phyloP scores from a whole-genome alignment of 2,113 vertebrate genomes.

The Labeo catla region DNA sequence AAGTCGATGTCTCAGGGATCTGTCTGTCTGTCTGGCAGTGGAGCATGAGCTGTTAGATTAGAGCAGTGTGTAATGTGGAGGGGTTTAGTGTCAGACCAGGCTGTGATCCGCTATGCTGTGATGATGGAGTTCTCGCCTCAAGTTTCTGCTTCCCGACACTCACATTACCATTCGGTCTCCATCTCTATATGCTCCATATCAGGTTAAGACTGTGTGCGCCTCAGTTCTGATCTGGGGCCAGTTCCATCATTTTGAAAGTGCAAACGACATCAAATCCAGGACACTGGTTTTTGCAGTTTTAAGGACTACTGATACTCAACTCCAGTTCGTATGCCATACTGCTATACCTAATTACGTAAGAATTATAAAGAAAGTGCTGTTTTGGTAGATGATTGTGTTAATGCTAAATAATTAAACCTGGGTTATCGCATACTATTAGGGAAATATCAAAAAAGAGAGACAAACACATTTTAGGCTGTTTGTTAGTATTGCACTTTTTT shows the following conservation, averaged over 20 bases:
- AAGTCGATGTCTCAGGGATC: slow-evolving; percentile 44
- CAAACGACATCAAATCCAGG: background rate
- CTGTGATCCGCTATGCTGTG: slow-evolving; percentile 69
- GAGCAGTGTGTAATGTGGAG: slow-evolving; percentile 62
- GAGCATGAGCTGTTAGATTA: slow-evolving; percentile 63
- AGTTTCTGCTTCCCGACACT: slow-evolving; percentile 65
- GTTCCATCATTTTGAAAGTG: slow-evolving; percentile 10
- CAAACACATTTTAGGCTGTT: background rate
- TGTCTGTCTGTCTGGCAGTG: slow-evolving; percentile 19
- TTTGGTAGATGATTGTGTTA: background rate
- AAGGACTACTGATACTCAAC: background rate
- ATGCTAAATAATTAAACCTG: background rate
- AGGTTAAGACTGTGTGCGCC: background rate
- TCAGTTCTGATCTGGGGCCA: slow-evolving; percentile 16
- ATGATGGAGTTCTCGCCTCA: slow-evolving; percentile 66
- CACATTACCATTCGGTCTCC: slow-evolving; percentile 68
- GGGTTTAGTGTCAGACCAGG: slow-evolving; percentile 69
- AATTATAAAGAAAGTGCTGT: background rate
- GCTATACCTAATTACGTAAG: background rate
- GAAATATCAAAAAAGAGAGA: background rate
- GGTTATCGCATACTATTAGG: background rate
- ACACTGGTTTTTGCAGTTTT: background rate
- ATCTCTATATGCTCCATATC: slow-evolving; percentile 57
- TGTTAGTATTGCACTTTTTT: background rate
- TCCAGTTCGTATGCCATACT: background rate